These are phyloP conservation scores for Oreochromis grahami DNA, from an alignment of 2,797 vertebrate genomes.

Conservation along the genomic window DNA sequence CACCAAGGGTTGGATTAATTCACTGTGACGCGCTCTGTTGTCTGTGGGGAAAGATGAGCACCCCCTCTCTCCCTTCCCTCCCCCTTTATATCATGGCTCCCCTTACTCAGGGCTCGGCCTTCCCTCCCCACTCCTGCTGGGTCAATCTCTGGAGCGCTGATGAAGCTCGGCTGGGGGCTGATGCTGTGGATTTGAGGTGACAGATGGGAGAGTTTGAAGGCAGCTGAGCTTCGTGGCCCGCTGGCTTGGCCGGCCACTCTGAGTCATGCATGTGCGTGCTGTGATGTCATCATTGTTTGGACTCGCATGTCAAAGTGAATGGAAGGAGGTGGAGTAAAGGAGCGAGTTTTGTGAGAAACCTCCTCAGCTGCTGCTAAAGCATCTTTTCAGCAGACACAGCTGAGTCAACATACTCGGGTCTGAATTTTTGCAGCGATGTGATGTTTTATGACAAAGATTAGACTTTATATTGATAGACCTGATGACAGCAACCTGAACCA, in stretches of 20 bases:
- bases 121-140: background rate
- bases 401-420: background rate
- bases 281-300: constrained; percentile 48
- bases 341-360: background rate
- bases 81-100: background rate
- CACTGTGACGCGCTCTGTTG: constrained; percentile 32
- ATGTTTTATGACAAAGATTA: background rate
- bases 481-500: background rate
- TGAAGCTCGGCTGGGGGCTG: constrained; percentile 7
- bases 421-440: background rate
- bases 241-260: constrained; percentile 1
- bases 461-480: background rate
- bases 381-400: constrained; percentile 16
- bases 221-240: constrained; percentile 25
- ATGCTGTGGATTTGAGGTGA: constrained; percentile 29
- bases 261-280: constrained; percentile 42
- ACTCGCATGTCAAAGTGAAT: constrained; percentile 4
- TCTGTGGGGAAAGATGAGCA: constrained; percentile 39
- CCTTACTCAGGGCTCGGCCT: background rate
- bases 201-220: constrained; percentile 44
- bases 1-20: constrained; percentile 41
- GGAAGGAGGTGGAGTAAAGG: background rate
- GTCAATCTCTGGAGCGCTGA: constrained; percentile 2
- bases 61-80: background rate
- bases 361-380: constrained; percentile 21